Conservation (phyloP, 2,113 vertebrate genomes). For the Cyprinodon tularosa region DNA sequence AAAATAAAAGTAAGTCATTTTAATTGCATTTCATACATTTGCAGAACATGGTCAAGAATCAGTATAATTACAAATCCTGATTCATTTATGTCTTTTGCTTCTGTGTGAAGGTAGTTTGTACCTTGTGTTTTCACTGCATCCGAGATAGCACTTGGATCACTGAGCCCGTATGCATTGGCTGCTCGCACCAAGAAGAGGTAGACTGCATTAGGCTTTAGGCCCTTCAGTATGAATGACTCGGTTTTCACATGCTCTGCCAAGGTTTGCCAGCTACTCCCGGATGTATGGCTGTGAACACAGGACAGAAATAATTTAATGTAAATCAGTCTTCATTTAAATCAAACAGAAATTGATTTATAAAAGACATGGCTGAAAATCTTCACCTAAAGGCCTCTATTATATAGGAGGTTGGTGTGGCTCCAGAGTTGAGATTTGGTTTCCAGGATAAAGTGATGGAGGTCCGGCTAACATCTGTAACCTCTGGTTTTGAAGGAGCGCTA, state of each 20-base stretch:
- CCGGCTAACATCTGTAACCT: constrained; percentile 93
- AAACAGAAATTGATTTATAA: not conserved
- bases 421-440: constrained; percentile 93
- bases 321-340: constrained; percentile 8
- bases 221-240: constrained; percentile 91
- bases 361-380: not conserved
- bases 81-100: not conserved
- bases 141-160: constrained; percentile 96
- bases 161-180: constrained; percentile 96
- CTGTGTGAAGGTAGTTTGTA: constrained; percentile 56
- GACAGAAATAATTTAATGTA: constrained; percentile 20
- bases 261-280: constrained; percentile 98
- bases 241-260: constrained; percentile 95
- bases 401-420: constrained; percentile 98
- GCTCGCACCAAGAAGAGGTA: constrained; percentile 98
- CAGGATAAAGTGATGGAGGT: constrained; percentile 91
- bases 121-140: constrained; percentile 98
- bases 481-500: constrained; percentile 93
- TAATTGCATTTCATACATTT: no score
- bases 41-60: no score
- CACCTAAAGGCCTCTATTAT: constrained; percentile 99
- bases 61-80: not conserved
- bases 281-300: constrained; percentile 86
- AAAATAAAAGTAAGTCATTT: no score
- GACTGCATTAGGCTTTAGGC: constrained; percentile 93